Percentiles rank a stretch among this genome's conserved stretches.
These are phyloP conservation scores for Sternarchorhynchus goeldii DNA, from an alignment of 2,797 vertebrate genomes.

Conservation along the genomic window DNA sequence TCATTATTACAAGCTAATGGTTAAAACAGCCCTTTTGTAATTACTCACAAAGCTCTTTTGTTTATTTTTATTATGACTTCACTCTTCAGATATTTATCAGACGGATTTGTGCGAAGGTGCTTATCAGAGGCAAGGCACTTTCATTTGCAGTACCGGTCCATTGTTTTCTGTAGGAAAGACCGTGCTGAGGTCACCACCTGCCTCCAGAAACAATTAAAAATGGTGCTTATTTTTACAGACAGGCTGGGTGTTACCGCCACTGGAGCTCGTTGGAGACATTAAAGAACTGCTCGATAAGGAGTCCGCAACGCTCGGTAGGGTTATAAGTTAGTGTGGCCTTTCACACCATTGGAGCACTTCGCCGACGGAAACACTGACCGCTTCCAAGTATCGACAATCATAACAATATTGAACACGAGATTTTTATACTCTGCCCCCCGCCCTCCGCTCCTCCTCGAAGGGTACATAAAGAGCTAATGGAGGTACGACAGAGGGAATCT, in stretches of 20 bases:
- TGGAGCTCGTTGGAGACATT: constrained; percentile 37
- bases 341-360: constrained; percentile 46
- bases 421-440: constrained; percentile 7
- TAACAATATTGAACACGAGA: constrained; percentile 45
- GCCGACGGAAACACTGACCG: constrained; percentile 49
- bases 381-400: constrained; percentile 55
- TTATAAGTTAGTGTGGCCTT: constrained; percentile 50
- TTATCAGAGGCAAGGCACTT: constrained; percentile 38
- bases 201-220: constrained; percentile 60
- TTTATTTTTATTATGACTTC: constrained; percentile 49
- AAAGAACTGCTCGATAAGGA: constrained; percentile 56
- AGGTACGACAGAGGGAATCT: constrained; percentile 34
- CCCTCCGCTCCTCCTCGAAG: constrained; percentile 13
- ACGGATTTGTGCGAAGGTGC: constrained; percentile 39
- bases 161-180: constrained; percentile 44
- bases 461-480: constrained; percentile 39
- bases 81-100: constrained; percentile 52
- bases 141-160: constrained; percentile 24
- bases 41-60: constrained; percentile 41
- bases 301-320: constrained; percentile 48
- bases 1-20: constrained; percentile 54
- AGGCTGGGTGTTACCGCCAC: constrained; percentile 19
- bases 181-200: constrained; percentile 39
- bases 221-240: constrained; percentile 48
- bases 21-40: constrained; percentile 52